phyloP scores from a whole-genome alignment of 37 sponge, comb jelly and placozoan genomes.

The Cliona cf. orientalis region DNA sequence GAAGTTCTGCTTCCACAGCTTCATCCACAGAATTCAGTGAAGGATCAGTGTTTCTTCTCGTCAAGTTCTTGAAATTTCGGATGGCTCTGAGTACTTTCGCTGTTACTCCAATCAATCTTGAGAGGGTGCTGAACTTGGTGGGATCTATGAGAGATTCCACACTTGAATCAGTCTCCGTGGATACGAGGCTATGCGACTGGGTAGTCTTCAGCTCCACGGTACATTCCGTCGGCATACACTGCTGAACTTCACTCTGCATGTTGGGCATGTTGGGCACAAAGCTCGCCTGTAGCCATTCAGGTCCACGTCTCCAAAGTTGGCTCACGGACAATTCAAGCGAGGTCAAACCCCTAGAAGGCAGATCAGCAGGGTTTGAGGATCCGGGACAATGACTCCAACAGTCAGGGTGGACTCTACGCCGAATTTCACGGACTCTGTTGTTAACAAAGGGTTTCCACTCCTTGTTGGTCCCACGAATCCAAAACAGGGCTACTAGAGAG shows the following conservation, averaged over 20 bases:
- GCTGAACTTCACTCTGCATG: slow-evolving; percentile 1
- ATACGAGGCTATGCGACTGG: slow-evolving; percentile 10
- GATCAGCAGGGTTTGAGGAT: slow-evolving; percentile 33
- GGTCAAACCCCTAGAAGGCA: slow-evolving; percentile 20
- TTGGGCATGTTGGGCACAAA: slow-evolving; percentile 13
- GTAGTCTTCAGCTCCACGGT: slow-evolving; percentile 8
- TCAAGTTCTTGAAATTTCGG: slow-evolving; percentile 3
- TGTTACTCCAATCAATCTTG: background rate
- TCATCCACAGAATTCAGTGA: background rate
- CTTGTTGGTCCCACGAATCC: slow-evolving; percentile 21
- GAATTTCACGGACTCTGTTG: slow-evolving; percentile 19
- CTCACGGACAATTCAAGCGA: slow-evolving; percentile 30
- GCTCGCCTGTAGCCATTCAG: slow-evolving; percentile 24
- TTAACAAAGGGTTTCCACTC: slow-evolving; percentile 45
- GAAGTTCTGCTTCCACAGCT: slow-evolving; percentile 19
- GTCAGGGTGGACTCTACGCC: background rate
- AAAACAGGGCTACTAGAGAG: slow-evolving; percentile 31
- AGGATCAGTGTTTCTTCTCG: background rate
- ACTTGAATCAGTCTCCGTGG: background rate
- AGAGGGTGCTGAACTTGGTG: slow-evolving; percentile 12
- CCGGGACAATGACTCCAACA: slow-evolving; percentile 31
- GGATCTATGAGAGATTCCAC: slow-evolving; percentile 2
- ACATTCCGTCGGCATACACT: slow-evolving; percentile 28
- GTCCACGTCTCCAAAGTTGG: slow-evolving; percentile 31
- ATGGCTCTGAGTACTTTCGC: slow-evolving; percentile 11